phyloP scores from a whole-genome alignment of 2,113 vertebrate genomes.

The Callipepla californica region DNA sequence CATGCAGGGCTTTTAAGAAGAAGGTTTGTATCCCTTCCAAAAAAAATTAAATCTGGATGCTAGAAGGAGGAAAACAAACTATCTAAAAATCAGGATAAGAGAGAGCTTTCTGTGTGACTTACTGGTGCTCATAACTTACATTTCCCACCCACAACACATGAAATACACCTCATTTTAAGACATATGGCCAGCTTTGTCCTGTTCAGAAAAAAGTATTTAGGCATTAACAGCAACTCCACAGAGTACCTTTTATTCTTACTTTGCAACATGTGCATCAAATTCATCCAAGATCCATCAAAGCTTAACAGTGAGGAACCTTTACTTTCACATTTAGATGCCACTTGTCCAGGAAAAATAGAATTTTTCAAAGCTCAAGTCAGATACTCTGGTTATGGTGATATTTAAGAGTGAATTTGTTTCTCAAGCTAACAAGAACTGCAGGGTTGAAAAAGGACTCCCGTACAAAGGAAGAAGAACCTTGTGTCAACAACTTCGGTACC shows the following conservation, averaged over 20 bases:
- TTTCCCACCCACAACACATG: not conserved
- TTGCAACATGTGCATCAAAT: not conserved
- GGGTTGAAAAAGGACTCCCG: not conserved
- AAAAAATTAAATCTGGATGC: not conserved
- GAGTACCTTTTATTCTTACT: not conserved
- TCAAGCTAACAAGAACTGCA: fast-evolving
- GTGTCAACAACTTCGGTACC: not conserved
- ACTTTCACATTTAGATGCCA: not conserved
- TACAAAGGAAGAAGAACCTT: not conserved
- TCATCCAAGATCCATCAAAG: not conserved
- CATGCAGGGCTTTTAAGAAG: not conserved
- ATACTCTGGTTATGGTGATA: not conserved
- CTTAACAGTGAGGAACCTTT: not conserved
- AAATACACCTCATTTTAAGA: slow-evolving; percentile 27
- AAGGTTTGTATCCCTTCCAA: not conserved
- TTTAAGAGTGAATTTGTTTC: not conserved
- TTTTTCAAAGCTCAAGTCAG: not conserved
- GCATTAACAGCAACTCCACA: not conserved
- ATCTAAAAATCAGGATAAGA: slow-evolving; percentile 47
- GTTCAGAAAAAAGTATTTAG: not conserved
- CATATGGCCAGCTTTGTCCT: not conserved
- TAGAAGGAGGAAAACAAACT: slow-evolving; percentile 52
- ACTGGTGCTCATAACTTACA: not conserved
- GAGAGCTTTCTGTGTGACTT: slow-evolving; percentile 48
- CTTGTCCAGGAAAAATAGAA: not conserved